Evolutionary conservation across 35 echinoderm and acorn worm genomes (phyloP).

Genomic region (Hemicentrotus pulcherrimus): DNA sequence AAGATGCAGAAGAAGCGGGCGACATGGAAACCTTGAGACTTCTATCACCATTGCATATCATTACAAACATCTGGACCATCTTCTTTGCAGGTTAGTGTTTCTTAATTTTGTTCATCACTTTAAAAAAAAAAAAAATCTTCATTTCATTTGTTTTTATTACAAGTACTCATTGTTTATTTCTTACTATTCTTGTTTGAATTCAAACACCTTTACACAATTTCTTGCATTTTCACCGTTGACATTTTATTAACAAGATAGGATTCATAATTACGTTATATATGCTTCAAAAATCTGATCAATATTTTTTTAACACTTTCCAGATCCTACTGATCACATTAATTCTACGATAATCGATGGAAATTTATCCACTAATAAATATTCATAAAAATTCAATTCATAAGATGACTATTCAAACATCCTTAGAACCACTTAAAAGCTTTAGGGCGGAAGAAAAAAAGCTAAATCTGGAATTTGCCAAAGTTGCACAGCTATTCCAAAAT

Average conservation of each 20-base stretch:
- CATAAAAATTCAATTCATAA: not conserved
- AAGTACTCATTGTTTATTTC: not conserved
- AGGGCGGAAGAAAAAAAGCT: not conserved
- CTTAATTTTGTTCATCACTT: not conserved
- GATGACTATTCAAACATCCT: too few species aligned
- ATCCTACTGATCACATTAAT: not conserved
- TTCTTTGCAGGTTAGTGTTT: slow-evolving; percentile 97
- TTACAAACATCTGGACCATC: slow-evolving; percentile 98
- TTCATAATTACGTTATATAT: too few species aligned
- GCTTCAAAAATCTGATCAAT: not conserved
- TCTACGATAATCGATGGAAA: not conserved
- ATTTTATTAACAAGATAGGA: too few species aligned
- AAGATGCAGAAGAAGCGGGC: slow-evolving; percentile 67
- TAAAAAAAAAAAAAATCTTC: not conserved
- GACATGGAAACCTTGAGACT: slow-evolving; percentile 69
- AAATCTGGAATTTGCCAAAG: not conserved
- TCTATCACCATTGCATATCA: slow-evolving; percentile 89
- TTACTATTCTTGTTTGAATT: not conserved
- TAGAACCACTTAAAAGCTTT: not conserved
- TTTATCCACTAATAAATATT: not conserved
- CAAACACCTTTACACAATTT: too few species aligned
- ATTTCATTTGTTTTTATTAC: not conserved
- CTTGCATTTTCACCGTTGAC: too few species aligned
- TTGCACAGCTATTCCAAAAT: not conserved
- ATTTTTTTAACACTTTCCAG: not conserved